Evolutionary conservation across 2,888 invertebrate species (phyloP).

Genomic region (Hermodice carunculata): DNA sequence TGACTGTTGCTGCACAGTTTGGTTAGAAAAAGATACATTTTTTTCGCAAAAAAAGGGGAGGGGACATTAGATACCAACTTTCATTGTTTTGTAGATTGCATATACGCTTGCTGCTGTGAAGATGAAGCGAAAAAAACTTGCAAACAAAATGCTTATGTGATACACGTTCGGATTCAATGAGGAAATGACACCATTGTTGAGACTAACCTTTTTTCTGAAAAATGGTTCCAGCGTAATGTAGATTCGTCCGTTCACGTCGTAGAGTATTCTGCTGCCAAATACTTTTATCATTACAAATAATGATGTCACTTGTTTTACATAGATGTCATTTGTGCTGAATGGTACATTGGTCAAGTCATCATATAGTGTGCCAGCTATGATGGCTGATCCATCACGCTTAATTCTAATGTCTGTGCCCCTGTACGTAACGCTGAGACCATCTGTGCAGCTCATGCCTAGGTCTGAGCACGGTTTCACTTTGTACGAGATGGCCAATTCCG

Average conservation of each 20-base stretch:
- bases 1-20: no score
- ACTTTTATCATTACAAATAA: constrained; percentile 41
- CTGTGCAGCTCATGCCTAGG: constrained; percentile 31
- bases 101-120: no score
- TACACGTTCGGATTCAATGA: constrained; percentile 89
- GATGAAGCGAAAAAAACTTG: no score
- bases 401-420: constrained; percentile 10
- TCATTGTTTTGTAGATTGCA: no score
- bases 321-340: constrained; percentile 26
- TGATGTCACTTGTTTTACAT: constrained; percentile 45
- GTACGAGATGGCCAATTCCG: constrained; percentile 33
- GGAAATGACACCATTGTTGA: constrained; percentile 61
- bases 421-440: constrained; percentile 21
- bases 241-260: constrained; percentile 39
- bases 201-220: constrained; percentile 38
- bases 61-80: no score
- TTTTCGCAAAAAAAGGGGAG: no score
- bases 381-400: constrained; percentile 8
- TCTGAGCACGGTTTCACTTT: constrained; percentile 28
- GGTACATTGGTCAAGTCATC: not conserved
- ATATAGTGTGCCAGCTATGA: constrained; percentile 10
- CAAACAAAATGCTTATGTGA: no score
- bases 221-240: constrained; percentile 45
- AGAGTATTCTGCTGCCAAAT: constrained; percentile 48
- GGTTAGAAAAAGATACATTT: no score